Evolutionary conservation across 2,113 vertebrate species (phyloP).

Genomic region (Cynocephalus volans): DNA sequence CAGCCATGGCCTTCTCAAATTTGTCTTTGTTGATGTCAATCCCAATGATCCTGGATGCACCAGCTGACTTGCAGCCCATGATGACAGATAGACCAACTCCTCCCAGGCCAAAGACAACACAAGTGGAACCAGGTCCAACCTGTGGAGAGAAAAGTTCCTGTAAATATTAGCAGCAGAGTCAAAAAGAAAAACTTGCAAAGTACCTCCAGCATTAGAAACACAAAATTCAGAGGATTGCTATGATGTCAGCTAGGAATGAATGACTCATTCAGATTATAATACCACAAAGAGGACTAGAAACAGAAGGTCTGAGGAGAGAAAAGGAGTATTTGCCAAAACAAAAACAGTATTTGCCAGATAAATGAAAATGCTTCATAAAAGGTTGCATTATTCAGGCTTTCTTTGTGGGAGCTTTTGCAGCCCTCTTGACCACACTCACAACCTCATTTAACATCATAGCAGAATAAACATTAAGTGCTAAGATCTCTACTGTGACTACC

Average conservation of each 20-base stretch:
- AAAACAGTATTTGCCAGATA: neutral
- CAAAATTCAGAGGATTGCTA: neutral
- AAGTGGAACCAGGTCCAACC: constrained; percentile 93
- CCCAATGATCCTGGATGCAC: constrained; percentile 91
- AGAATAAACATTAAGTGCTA: neutral
- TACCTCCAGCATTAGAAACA: neutral
- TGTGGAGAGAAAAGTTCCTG: constrained; percentile 65
- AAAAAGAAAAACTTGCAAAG: neutral
- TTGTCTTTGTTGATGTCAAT: constrained; percentile 92
- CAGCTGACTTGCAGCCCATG: constrained; percentile 92
- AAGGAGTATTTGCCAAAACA: neutral
- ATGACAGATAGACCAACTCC: constrained; percentile 93
- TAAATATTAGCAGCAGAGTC: neutral
- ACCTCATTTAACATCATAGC: neutral
- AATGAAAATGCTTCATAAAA: neutral
- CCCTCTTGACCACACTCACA: neutral
- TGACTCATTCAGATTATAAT: neutral
- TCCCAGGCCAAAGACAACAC: constrained; percentile 92
- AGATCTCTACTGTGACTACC: neutral
- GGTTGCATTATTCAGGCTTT: neutral
- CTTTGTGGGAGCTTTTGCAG: neutral
- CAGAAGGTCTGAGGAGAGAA: neutral
- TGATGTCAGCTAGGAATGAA: neutral
- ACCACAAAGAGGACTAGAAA: neutral
- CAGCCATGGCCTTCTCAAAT: constrained; percentile 89